Evolutionary conservation across 2,888 invertebrate species (phyloP), one percentile per base, ranked within the genome.

Genomic region (Cantharis lateralis): DNA sequence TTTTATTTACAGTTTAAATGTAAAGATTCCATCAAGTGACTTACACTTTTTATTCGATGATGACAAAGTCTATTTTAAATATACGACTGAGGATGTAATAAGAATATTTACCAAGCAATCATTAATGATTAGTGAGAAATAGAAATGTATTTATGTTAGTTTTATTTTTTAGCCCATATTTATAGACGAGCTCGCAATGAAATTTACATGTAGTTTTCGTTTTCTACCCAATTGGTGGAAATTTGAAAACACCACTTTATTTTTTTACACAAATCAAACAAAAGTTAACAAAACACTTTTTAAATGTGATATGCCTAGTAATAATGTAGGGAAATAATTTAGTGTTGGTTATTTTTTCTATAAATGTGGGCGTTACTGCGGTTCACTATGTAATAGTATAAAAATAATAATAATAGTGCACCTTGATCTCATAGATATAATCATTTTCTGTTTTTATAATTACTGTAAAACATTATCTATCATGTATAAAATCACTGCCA

Each of bases 391-490:
- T 48, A 48, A 48, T 48, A 48, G 48, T 48, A 48, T 48, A 48
- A n/a, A 48, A n/a, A 32, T n/a, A 48, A 2, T 13, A 48, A 48
- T 48, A 48, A n/a, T 48, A 70, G 70, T 74, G 62, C 73, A 83
- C 83, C 83, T 84, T 86, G 86, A 87, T 87, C 86, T 87, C 86
- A 86, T 84, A 83, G 79, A 74, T 77, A 48, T 83, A 83, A 79
- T 83, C 28, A 72, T 70, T 71, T 68, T 76, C 48, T 48, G 48
- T 48, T 48, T 48, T 48, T 48, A 48, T 48, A n/a, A 32, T 48
- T 48, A n/a, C 48, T 48, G 48, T 48, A 48, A 48, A 48, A 48
- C n/a, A 48, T 48, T 48, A 48, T n/a, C 48, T 48, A 48, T 48
- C 48, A 9, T 48, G 48, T 48, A 48, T 48, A 62, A 63, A 72